Evolutionary conservation across 2,888 invertebrate species (phyloP).

Genomic region (Chymomyza caudatula): DNA sequence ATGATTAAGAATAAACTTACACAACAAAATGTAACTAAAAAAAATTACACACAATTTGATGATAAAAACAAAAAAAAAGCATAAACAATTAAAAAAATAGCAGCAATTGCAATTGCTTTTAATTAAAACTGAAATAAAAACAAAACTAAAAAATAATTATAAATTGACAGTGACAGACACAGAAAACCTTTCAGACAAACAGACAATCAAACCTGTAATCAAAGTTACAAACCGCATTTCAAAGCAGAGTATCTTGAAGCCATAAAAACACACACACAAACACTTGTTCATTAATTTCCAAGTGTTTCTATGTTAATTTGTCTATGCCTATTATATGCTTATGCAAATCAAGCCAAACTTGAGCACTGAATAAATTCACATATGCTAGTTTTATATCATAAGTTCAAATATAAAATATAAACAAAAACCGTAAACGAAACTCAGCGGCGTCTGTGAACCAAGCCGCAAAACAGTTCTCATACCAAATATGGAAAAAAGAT

Average conservation of each 20-base stretch:
- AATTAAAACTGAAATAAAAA: neutral
- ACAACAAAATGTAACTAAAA: neutral
- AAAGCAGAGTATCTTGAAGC: neutral
- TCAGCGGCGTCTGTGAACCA: neutral
- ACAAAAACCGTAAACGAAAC: neutral
- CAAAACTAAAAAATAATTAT: neutral
- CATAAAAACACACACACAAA: neutral
- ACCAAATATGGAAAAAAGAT: neutral
- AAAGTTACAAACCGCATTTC: neutral
- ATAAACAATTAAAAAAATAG: neutral
- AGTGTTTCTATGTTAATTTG: neutral
- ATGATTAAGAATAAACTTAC: neutral
- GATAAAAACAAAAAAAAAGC: constrained; percentile 1
- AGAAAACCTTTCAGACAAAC: neutral
- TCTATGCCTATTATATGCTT: neutral
- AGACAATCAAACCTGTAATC: neutral
- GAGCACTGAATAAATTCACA: neutral
- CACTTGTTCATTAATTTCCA: neutral
- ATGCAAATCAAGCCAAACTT: neutral
- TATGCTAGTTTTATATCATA: neutral
- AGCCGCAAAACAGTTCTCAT: neutral
- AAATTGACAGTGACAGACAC: neutral
- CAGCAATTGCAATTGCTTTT: neutral
- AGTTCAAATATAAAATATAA: neutral
- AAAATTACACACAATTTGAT: constrained; percentile 4